Evolutionary conservation across 2,797 vertebrate species (phyloP).

Genomic region (Octomys mimax): DNA sequence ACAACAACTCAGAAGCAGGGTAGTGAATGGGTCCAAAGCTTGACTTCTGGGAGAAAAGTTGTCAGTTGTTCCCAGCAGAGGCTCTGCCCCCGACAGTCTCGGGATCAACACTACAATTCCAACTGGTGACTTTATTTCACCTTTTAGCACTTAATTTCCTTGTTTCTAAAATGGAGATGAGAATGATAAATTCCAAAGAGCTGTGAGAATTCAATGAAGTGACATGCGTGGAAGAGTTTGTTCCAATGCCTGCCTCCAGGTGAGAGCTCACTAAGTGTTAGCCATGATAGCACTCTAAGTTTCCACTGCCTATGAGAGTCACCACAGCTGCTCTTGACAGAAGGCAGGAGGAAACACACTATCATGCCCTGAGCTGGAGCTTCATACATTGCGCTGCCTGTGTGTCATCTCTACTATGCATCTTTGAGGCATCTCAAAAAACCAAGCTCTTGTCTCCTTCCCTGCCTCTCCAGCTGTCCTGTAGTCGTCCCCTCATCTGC

Average conservation of each 20-base stretch:
- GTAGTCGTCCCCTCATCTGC: not conserved
- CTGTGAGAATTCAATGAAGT: conserved; percentile 2
- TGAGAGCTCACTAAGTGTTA: not conserved
- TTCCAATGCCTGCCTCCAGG: not conserved
- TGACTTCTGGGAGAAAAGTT: not conserved
- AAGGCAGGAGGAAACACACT: not conserved
- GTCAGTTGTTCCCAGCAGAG: not conserved
- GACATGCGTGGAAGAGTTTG: not conserved
- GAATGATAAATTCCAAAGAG: conserved; percentile 13
- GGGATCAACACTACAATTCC: conserved; percentile 2
- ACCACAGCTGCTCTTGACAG: not conserved
- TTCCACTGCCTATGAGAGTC: not conserved
- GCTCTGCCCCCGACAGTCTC: not conserved
- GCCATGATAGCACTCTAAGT: not conserved
- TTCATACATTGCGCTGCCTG: not conserved
- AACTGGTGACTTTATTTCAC: not conserved
- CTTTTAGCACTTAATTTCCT: not conserved
- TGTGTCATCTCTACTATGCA: not conserved
- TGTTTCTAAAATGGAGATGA: conserved; percentile 6
- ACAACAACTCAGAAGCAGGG: not conserved
- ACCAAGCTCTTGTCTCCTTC: conserved; percentile 1
- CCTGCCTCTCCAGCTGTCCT: conserved; percentile 8
- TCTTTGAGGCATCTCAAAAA: not conserved
- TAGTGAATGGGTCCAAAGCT: not conserved
- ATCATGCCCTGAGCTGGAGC: not conserved